A percentile compares a stretch with the other conserved stretches of the same genome.
Evolutionary conservation across 2,113 vertebrate species (phyloP).

Genomic region (Macquaria australasica): DNA sequence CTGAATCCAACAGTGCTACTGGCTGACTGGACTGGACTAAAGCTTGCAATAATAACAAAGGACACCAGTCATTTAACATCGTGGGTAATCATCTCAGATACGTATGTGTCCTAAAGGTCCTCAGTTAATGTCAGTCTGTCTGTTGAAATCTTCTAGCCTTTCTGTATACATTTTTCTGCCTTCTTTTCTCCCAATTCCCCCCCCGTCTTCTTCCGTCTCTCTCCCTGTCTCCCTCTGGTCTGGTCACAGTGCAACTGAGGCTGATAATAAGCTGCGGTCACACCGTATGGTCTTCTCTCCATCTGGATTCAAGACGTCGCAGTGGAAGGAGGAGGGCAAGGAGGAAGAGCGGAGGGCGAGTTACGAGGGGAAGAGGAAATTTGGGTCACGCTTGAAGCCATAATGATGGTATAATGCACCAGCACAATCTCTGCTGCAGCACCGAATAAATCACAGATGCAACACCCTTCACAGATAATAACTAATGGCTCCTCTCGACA

Average conservation of each 20-base stretch:
- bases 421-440: constrained; percentile 55
- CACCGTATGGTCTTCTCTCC: constrained; percentile 22
- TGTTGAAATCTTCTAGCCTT: not conserved
- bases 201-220: not conserved
- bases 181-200: not conserved
- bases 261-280: constrained; percentile 46
- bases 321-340: constrained; percentile 17
- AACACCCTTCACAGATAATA: constrained; percentile 73
- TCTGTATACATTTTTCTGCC: not conserved
- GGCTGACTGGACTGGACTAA: not conserved
- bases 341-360: constrained; percentile 20
- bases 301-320: constrained; percentile 31
- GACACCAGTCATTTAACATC: not conserved
- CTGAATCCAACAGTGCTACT: not conserved
- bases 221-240: not conserved
- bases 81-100: not conserved
- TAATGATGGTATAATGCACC: constrained; percentile 68
- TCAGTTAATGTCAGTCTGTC: not conserved
- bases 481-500: constrained; percentile 64
- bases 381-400: constrained; percentile 72
- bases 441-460: constrained; percentile 70
- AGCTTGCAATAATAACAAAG: not conserved
- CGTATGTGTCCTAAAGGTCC: too few species aligned
- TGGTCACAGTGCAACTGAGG: not conserved
- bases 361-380: constrained; percentile 49